Evolutionary conservation across 2,797 vertebrate species (phyloP), one percentile per base, ranked within the genome.

Genomic region (Diplodus sargus): DNA sequence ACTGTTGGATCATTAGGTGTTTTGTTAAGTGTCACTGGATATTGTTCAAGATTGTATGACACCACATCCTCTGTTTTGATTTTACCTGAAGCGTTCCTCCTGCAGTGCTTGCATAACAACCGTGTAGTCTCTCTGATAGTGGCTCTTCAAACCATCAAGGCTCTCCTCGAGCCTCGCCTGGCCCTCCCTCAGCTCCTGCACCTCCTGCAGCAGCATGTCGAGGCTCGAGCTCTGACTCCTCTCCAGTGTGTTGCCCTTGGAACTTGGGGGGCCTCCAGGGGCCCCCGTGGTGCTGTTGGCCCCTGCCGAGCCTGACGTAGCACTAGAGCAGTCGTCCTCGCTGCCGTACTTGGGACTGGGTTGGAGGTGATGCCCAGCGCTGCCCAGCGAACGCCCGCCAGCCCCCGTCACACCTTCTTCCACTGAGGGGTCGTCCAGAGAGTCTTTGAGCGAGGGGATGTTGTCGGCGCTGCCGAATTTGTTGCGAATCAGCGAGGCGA

Each of bases 271-370:
- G 8, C 96, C 95, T 17, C 96, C 96, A 0, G 94, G 94, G n/a
- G 94, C 95, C 22, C 95, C 95, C 0, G 97, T 97, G 20, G 95
- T 95, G 79, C 97, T 97, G 91, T 98, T 99, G 89, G 96, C 97
- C 73, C 97, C 98, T 3, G 96, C 96, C 0, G 98, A 99, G 70
- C 97, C 98, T 0, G 98, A 99, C 0, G 98, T 99, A 51, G 97
- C 97, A 54, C 98, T 99, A 12, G 98, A 99, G 86, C 98, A 99
- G 83, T 99, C 98, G 30, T 99, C 98, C 77, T 99, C 98, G 17
- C 98, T 99, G 43, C 97, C 97, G 76, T 97, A 98, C 84, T 96
- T 97, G 62, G 96, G 97, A 88, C 97, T 97, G 56, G 96, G 96
- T 86, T 97, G 97, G 65, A 97, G 95, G 82, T 96, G 96, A 63